A percentile compares a stretch with the other conserved stretches of the same genome.
Conservation (phyloP, 2,797 vertebrate species). For the Poecilia velifera region DNA sequence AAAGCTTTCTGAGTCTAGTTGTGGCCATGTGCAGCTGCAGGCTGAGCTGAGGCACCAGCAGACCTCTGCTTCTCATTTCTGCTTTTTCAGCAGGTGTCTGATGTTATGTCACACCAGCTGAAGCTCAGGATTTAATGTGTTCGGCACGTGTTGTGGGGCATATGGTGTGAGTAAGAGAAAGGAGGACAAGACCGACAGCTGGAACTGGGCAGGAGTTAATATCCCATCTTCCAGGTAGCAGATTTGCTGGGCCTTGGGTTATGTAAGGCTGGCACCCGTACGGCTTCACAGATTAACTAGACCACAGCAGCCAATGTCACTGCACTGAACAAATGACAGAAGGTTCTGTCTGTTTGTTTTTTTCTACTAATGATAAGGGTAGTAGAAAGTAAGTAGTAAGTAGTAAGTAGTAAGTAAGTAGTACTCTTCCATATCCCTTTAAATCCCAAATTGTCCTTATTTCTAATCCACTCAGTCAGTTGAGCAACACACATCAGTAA, state of each 20-base stretch:
- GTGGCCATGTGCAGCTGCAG: slow-evolving; percentile 9
- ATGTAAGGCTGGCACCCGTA: slow-evolving; percentile 56
- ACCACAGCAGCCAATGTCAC: slow-evolving; percentile 41
- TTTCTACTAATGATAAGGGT: slow-evolving; percentile 13
- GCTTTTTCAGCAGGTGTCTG: slow-evolving; percentile 42
- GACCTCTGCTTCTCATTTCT: slow-evolving; percentile 5
- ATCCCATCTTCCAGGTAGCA: slow-evolving; percentile 69
- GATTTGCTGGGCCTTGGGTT: slow-evolving; percentile 60
- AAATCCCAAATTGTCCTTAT: slow-evolving; percentile 38
- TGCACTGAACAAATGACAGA: slow-evolving; percentile 28
- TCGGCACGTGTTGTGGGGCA: slow-evolving; percentile 56
- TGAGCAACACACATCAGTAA: slow-evolving; percentile 3
- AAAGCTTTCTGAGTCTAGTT: slow-evolving; percentile 21
- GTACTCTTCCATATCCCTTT: slow-evolving; percentile 12
- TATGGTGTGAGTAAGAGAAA: slow-evolving; percentile 59
- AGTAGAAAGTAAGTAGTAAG: too few species aligned
- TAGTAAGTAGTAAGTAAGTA: too few species aligned
- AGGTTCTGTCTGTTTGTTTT: slow-evolving; percentile 27
- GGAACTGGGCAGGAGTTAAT: slow-evolving; percentile 59
- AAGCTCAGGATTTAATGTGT: slow-evolving; percentile 19
- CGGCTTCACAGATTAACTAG: slow-evolving; percentile 55
- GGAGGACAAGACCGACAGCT: slow-evolving; percentile 59
- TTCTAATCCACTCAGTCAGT: slow-evolving; percentile 21
- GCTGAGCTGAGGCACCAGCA: slow-evolving; percentile 22
- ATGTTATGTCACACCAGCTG: slow-evolving; percentile 22